Evolutionary conservation across 2,888 invertebrate genomes (phyloP).

Genomic region (Electrophaes corylata): DNA sequence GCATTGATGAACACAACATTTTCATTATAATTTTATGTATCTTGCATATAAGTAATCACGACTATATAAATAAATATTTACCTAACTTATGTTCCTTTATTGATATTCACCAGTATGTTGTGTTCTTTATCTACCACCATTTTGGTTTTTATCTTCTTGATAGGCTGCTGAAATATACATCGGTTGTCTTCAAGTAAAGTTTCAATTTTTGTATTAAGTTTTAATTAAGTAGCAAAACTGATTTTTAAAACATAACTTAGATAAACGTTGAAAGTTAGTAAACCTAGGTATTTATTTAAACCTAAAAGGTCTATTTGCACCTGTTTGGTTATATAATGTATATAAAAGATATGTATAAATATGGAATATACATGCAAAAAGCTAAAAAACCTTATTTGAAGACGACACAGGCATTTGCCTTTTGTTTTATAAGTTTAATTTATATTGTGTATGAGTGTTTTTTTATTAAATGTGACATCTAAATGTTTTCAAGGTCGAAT

Average conservation of each 20-base stretch:
- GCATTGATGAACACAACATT: constrained; percentile 49
- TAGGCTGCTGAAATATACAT: constrained; percentile 56
- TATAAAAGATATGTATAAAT: too few relatives aligned
- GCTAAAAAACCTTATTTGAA: constrained; percentile 39
- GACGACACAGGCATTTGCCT: constrained; percentile 62
- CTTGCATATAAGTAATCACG: constrained; percentile 42
- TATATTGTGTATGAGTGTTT: constrained; percentile 68
- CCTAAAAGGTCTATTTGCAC: too few relatives aligned
- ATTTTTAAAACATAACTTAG: too few relatives aligned
- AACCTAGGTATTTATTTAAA: too few relatives aligned
- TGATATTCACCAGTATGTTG: constrained; percentile 57
- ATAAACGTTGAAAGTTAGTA: too few relatives aligned
- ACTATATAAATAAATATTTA: constrained; percentile 34
- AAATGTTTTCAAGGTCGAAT: constrained; percentile 51
- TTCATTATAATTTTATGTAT: constrained; percentile 42
- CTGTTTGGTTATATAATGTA: too few relatives aligned
- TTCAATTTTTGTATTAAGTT: too few relatives aligned
- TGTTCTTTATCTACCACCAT: constrained; percentile 54
- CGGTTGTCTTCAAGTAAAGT: constrained; percentile 22
- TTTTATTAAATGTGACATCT: constrained; percentile 52
- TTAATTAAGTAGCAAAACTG: too few relatives aligned
- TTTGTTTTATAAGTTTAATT: constrained; percentile 50
- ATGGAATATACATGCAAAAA: too few relatives aligned
- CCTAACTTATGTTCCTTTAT: constrained; percentile 44
- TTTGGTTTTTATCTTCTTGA: constrained; percentile 53